Conservation (phyloP, 2,113 vertebrate genomes). For the Strix aluco region DNA sequence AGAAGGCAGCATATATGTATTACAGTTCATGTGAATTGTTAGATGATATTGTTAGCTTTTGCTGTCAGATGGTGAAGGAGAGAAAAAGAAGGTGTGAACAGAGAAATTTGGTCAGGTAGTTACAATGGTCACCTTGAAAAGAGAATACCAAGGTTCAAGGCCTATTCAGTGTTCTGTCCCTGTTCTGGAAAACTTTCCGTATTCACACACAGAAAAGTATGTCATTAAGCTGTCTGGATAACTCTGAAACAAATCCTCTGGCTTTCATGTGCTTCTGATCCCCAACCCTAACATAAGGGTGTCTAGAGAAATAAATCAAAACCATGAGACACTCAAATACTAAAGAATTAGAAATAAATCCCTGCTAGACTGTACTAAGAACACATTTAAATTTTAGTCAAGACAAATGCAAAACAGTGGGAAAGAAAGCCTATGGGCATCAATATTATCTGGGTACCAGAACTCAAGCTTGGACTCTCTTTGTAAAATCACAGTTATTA, state of each 20-base stretch:
- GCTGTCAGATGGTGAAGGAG: neutral
- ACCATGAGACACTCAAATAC: neutral
- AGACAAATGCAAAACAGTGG: neutral
- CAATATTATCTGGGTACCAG: neutral
- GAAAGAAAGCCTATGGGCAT: neutral
- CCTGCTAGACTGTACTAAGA: neutral
- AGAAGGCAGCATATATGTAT: neutral
- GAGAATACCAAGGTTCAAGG: neutral
- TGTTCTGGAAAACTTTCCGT: neutral
- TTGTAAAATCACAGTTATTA: neutral
- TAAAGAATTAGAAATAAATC: neutral
- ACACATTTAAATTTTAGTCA: neutral
- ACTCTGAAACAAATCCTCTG: neutral
- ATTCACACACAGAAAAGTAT: neutral
- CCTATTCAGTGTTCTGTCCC: neutral
- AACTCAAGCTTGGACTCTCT: neutral
- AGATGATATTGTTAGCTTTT: neutral
- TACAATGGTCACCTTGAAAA: neutral
- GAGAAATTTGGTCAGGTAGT: neutral
- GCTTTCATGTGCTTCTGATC: neutral
- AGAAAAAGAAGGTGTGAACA: neutral
- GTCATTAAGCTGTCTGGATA: neutral
- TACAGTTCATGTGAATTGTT: neutral
- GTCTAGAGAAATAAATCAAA: neutral
- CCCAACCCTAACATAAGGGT: neutral